These are phyloP conservation scores for Cichladusa arquata DNA, from an alignment of 2,113 vertebrate species.

Conservation along the genomic window DNA sequence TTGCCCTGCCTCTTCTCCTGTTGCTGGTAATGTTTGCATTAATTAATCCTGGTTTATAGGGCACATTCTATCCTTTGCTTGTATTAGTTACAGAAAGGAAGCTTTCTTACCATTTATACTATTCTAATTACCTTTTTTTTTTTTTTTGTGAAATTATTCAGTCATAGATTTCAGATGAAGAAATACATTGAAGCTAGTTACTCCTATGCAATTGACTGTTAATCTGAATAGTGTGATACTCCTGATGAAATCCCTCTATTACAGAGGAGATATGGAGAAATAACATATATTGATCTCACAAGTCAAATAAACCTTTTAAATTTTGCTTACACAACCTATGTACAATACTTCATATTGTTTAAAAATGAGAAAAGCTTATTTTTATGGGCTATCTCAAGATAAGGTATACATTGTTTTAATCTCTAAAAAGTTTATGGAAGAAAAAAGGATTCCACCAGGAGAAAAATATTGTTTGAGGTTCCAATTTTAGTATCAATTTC, in stretches of 20 bases:
- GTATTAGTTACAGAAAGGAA: neutral
- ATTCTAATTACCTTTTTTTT: neutral
- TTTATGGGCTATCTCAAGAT: neutral
- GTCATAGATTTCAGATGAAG: neutral
- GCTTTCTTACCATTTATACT: neutral
- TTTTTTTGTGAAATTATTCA: neutral
- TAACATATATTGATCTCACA: neutral
- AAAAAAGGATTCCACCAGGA: neutral
- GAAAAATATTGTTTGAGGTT: constrained; percentile 5
- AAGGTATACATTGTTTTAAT: neutral
- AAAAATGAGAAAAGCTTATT: neutral
- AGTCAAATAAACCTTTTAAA: neutral
- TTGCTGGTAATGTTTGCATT: neutral
- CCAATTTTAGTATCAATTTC: neutral
- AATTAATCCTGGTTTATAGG: neutral
- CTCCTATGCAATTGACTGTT: neutral
- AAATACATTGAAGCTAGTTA: neutral
- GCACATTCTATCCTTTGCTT: neutral
- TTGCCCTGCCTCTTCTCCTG: neutral
- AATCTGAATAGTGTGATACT: neutral
- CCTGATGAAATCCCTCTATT: neutral
- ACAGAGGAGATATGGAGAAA: neutral
- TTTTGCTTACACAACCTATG: neutral
- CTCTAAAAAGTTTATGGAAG: neutral
- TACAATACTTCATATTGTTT: neutral